These are phyloP conservation scores for Pelodiscus sinensis DNA, from an alignment of 2,113 vertebrate species.

Conservation along the genomic window DNA sequence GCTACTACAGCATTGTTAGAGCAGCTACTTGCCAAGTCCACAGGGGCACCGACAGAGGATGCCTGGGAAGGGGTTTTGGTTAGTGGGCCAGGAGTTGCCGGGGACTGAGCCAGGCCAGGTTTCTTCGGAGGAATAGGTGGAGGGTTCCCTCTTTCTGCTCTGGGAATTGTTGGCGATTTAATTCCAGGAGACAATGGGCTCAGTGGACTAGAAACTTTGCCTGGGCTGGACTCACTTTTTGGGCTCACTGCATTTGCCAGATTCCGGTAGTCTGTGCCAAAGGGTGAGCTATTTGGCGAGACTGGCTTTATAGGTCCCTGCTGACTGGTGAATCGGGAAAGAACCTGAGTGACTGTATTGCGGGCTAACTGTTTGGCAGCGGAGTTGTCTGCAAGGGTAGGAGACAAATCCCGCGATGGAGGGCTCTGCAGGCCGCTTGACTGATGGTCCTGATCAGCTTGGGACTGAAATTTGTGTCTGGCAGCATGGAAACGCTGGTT, in stretches of 20 bases:
- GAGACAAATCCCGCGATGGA: conserved; percentile 83
- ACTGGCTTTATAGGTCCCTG: conserved; percentile 82
- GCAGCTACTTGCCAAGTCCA: conserved; percentile 84
- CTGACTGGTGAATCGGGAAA: conserved; percentile 93
- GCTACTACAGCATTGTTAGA: conserved; percentile 79
- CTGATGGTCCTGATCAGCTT: conserved; percentile 89
- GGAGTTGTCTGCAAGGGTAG: conserved; percentile 81
- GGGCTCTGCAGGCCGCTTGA: conserved; percentile 75
- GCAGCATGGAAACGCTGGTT: conserved; percentile 97
- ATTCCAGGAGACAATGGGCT: conserved; percentile 85
- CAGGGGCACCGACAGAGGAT: conserved; percentile 53
- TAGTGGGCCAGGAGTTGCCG: conserved; percentile 78
- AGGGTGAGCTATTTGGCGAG: conserved; percentile 88
- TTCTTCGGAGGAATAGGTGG: conserved; percentile 98
- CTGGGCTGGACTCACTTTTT: conserved; percentile 70
- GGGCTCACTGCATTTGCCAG: conserved; percentile 76
- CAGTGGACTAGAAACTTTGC: conserved; percentile 82
- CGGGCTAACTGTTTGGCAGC: conserved; percentile 92
- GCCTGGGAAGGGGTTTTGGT: conserved; percentile 76
- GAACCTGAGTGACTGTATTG: conserved; percentile 93
- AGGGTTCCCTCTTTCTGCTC: conserved; percentile 91
- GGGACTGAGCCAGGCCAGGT: conserved; percentile 89
- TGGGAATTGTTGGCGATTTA: conserved; percentile 89
- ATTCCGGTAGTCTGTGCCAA: conserved; percentile 93
- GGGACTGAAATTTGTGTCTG: conserved; percentile 94